phyloP scores from a whole-genome alignment of 2,797 vertebrate genomes.

The Eupleurogrammus muticus region DNA sequence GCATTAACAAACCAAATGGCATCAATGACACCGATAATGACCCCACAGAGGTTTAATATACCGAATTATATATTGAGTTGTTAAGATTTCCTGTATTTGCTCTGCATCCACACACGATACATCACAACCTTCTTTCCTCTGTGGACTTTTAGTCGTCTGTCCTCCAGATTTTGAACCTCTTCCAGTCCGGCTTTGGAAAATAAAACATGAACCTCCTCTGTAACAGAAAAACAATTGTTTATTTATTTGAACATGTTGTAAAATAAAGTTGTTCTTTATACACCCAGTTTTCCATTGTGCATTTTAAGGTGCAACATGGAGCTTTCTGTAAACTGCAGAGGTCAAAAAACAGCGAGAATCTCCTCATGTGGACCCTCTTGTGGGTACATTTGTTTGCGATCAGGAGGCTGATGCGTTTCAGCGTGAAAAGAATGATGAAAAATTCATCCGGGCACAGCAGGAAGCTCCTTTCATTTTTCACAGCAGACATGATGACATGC shows the following conservation, averaged over 20 bases:
- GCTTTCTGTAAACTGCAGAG: background rate
- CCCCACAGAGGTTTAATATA: no score
- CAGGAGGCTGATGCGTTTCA: no score
- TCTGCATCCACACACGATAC: conserved; percentile 93
- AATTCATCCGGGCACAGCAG: no score
- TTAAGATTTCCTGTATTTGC: conserved; percentile 90
- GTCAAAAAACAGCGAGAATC: background rate
- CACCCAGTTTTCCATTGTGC: background rate
- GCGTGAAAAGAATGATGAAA: no score
- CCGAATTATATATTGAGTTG: background rate
- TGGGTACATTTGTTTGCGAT: no score
- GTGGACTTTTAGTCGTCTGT: conserved; percentile 93
- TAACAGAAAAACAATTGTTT: conserved; percentile 27
- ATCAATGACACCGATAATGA: no score
- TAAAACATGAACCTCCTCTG: conserved; percentile 88
- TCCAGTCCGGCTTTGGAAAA: conserved; percentile 90
- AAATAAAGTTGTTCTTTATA: no score
- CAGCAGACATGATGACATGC: no score
- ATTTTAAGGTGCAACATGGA: background rate
- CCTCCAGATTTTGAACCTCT: conserved; percentile 92
- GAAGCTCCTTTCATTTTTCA: no score
- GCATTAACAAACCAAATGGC: no score
- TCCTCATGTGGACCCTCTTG: no score
- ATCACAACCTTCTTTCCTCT: conserved; percentile 91
- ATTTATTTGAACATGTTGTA: background rate